A percentile compares a stretch with the other conserved stretches of the same genome.
Conservation (phyloP, 2,888 invertebrate genomes). For the Hypomecis punctinalis region DNA sequence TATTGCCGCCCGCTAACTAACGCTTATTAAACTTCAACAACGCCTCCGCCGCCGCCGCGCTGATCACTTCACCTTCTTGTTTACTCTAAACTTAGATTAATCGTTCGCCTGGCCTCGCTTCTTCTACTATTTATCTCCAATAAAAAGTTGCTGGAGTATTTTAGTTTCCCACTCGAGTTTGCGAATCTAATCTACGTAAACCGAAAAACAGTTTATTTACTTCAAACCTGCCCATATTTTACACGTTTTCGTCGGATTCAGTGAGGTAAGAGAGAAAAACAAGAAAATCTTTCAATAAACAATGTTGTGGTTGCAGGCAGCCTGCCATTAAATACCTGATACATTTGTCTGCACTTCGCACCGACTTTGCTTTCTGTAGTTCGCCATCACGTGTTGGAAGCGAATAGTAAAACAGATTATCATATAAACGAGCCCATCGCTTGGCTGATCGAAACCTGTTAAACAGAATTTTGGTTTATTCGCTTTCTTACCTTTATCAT, state of each 20-base stretch:
- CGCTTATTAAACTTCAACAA: constrained; percentile 84
- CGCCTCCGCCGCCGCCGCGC: constrained; percentile 61
- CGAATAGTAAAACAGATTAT: constrained; percentile 54
- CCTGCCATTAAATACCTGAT: constrained; percentile 23
- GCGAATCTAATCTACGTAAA: constrained; percentile 35
- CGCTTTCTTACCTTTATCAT: constrained; percentile 31
- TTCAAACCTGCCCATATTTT: constrained; percentile 21
- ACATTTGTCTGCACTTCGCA: constrained; percentile 27
- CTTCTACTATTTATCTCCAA: constrained; percentile 67
- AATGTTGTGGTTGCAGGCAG: constrained; percentile 14
- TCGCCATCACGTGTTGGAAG: constrained; percentile 47
- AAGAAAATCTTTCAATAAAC: constrained; percentile 12
- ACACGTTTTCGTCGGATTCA: constrained; percentile 17
- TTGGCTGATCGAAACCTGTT: constrained; percentile 47
- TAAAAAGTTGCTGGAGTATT: constrained; percentile 51
- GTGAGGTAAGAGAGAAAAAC: constrained; percentile 19
- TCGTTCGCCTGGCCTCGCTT: constrained; percentile 69
- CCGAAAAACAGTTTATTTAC: constrained; percentile 29
- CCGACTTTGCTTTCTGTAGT: constrained; percentile 15
- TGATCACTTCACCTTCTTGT: constrained; percentile 84
- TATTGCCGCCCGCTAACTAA: constrained; percentile 80
- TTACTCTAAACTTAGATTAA: constrained; percentile 84
- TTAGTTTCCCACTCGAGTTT: constrained; percentile 36
- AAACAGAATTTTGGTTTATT: constrained; percentile 30
- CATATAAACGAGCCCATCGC: constrained; percentile 52